A percentile compares a stretch with the other conserved stretches of the same genome.
Evolutionary conservation across 37 sponge, comb jelly and placozoan genomes (phyloP).

Genomic region (Aphrocallistes beatrix): DNA sequence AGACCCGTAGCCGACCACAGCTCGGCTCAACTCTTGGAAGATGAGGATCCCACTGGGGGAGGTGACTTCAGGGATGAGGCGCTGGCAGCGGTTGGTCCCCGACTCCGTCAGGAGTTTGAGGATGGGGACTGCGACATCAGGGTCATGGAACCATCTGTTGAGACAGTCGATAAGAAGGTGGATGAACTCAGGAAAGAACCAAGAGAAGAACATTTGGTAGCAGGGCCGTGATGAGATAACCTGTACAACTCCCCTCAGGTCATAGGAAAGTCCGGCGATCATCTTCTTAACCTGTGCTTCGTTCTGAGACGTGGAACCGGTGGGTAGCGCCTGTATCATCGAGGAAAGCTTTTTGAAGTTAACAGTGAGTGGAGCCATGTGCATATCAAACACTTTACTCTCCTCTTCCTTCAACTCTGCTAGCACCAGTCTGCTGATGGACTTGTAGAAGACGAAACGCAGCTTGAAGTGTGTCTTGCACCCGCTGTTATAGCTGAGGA

Average conservation of each 20-base stretch:
- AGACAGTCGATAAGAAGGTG: constrained; percentile 22
- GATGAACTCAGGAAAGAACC: constrained; percentile 66
- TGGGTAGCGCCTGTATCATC: neutral
- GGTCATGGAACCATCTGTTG: constrained; percentile 73
- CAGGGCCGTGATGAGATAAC: constrained; percentile 54
- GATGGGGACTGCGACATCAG: constrained; percentile 68
- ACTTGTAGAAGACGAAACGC: constrained; percentile 68
- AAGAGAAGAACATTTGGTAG: constrained; percentile 85
- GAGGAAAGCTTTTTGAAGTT: constrained; percentile 3
- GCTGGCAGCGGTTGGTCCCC: constrained; percentile 51
- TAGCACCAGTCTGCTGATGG: constrained; percentile 69
- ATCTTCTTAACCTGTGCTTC: constrained; percentile 22
- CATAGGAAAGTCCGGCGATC: constrained; percentile 66
- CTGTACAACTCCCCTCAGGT: constrained; percentile 57
- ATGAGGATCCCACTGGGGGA: constrained; percentile 90
- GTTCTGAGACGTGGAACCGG: neutral
- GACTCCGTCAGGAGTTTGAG: constrained; percentile 76
- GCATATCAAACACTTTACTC: constrained; percentile 53
- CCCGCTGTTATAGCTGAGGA: constrained; percentile 40
- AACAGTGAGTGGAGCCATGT: constrained; percentile 77
- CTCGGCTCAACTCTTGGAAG: constrained; percentile 76
- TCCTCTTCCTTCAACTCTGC: constrained; percentile 86
- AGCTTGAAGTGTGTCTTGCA: constrained; percentile 52
- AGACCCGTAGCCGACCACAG: constrained; percentile 57
- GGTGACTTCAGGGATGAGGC: constrained; percentile 81